Percentiles rank a stretch among this genome's conserved stretches.
Evolutionary conservation across 1,140 invertebrate genomes (phyloP).

Genomic region (Drosophila funebris): DNA sequence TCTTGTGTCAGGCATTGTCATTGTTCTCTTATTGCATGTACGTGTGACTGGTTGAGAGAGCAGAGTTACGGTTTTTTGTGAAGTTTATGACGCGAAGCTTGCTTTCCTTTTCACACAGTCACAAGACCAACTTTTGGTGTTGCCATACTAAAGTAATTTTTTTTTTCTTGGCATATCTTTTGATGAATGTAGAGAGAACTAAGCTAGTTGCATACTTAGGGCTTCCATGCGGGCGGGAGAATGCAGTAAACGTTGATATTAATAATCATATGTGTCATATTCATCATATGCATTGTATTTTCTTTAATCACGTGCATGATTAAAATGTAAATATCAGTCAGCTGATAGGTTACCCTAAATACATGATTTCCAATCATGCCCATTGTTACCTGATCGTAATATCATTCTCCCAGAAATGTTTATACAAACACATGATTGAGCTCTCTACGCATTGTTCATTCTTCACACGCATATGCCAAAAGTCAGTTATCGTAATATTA

Average conservation of each 20-base stretch:
- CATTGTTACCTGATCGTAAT: conserved; percentile 23
- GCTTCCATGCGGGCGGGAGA: conserved; percentile 19
- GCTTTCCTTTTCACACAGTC: conserved; percentile 71
- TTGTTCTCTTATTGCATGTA: conserved; percentile 21
- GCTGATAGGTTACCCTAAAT: conserved; percentile 22
- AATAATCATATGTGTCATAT: conserved; percentile 7
- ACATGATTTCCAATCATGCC: background rate
- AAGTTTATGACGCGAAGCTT: conserved; percentile 62
- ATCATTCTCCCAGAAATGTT: background rate
- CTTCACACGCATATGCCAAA: background rate
- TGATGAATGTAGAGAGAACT: conserved; percentile 19
- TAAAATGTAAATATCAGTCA: conserved; percentile 36
- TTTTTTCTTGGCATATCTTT: conserved; percentile 31
- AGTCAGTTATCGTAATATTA: conserved; percentile 23
- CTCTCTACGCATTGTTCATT: background rate
- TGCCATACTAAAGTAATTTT: conserved; percentile 58
- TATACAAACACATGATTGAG: conserved; percentile 37
- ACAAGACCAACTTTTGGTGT: conserved; percentile 71
- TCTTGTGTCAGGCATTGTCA: conserved; percentile 51
- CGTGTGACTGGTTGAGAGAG: conserved; percentile 26
- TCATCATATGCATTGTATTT: conserved; percentile 15
- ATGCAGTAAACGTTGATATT: conserved; percentile 11
- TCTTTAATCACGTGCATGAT: conserved; percentile 25
- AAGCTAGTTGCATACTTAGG: background rate
- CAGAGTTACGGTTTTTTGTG: conserved; percentile 63